A percentile compares a stretch with the other conserved stretches of the same genome.
Evolutionary conservation across 2,113 vertebrate species (phyloP).

Genomic region (Apteryx owenii): DNA sequence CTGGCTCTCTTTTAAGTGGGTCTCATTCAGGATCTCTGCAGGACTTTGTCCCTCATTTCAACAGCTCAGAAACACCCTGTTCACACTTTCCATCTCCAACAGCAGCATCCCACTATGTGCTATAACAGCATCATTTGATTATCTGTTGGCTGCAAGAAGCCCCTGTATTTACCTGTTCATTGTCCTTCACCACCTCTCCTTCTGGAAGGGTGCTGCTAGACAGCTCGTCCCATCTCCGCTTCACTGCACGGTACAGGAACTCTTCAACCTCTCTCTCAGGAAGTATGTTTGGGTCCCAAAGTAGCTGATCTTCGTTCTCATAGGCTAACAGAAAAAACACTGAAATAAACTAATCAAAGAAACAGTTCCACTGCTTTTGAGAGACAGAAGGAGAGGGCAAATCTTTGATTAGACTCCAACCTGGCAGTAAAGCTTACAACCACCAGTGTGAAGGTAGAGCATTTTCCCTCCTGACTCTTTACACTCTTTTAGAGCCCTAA

Average conservation of each 20-base stretch:
- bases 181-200: constrained; percentile 84
- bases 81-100: neutral
- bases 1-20: neutral
- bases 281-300: constrained; percentile 90
- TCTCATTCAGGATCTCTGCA: neutral
- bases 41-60: neutral
- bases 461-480: neutral
- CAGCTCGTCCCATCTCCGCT: constrained; percentile 76
- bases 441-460: neutral
- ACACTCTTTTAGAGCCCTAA: neutral
- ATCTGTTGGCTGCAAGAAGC: neutral
- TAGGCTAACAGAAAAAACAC: constrained; percentile 77
- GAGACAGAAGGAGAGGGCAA: neutral
- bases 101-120: neutral
- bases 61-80: neutral
- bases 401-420: neutral
- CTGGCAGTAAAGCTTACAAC: neutral
- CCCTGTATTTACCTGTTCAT: constrained; percentile 84
- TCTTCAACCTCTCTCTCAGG: constrained; percentile 87
- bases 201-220: constrained; percentile 61
- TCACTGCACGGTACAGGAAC: constrained; percentile 86
- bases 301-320: constrained; percentile 90
- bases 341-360: constrained; percentile 15
- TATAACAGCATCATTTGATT: neutral
- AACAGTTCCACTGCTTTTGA: constrained; percentile 6